Evolutionary conservation across 2,888 invertebrate genomes (phyloP).

Genomic region (Miltochrista miniata): DNA sequence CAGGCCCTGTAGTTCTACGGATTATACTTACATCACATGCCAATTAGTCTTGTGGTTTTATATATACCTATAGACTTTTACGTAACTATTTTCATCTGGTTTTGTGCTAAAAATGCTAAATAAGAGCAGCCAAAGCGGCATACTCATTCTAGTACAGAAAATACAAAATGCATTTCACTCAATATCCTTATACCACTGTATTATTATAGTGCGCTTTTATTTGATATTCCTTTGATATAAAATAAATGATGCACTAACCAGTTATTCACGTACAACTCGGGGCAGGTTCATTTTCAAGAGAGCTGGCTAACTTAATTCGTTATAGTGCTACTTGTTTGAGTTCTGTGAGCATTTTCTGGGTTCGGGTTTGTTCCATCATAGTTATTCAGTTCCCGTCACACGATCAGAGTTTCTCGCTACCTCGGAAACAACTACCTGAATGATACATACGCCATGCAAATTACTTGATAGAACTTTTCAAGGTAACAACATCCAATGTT

Average conservation of each 20-base stretch:
- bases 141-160: too few species aligned
- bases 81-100: too few species aligned
- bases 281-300: slow-evolving; percentile 56
- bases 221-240: too few species aligned
- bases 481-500: slow-evolving; percentile 24
- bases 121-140: too few species aligned
- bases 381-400: slow-evolving; percentile 27
- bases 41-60: too few species aligned
- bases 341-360: slow-evolving; percentile 60
- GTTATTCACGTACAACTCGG: slow-evolving; percentile 66
- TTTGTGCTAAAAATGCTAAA: too few species aligned
- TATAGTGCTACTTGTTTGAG: slow-evolving; percentile 75
- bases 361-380: slow-evolving; percentile 48
- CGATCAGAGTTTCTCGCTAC: slow-evolving; percentile 25
- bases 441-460: slow-evolving; percentile 66
- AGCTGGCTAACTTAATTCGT: slow-evolving; percentile 80
- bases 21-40: too few species aligned
- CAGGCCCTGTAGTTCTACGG: too few species aligned
- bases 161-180: too few species aligned
- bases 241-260: background rate
- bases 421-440: slow-evolving; percentile 61
- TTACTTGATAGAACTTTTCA: slow-evolving; percentile 46
- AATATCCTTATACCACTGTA: too few species aligned
- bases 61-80: too few species aligned
- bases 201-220: too few species aligned